Evolutionary conservation across 2,113 vertebrate species (phyloP), one percentile per base, ranked within the genome.

Genomic region (Boulengerochromis microlepis): DNA sequence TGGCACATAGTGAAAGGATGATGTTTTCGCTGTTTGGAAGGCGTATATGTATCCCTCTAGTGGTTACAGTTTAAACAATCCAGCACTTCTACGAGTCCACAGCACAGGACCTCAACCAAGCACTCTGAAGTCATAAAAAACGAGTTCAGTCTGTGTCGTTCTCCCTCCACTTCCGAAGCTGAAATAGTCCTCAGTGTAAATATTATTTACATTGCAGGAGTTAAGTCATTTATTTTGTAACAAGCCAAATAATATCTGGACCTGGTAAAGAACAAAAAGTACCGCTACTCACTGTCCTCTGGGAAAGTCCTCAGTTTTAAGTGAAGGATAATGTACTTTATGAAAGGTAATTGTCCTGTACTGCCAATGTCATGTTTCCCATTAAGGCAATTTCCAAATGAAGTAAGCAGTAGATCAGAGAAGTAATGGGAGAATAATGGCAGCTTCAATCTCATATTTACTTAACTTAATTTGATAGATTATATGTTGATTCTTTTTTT

Each of bases 21-120:
- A 91, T 95, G 94, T 95, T 96, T 95, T 91, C 89, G 64, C 94
- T 93, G 89, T 95, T 94, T 92, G 84, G 94, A 97, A 94, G 96
- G 97, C 96, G 97, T 96, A 95, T 97, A 97, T 97, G 97, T 97
- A 97, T 98, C 98, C 98, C 98, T 98, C 98, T 98, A 97, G 98
- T 95, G 98, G 98, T 95, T 96, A 96, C 91, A 96, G 97, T 97
- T 96, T 91, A 96, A 96, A 96, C 93, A 94, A 94, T 95, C 93
- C 89, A 42, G 91, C 92, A 91, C 84, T 92, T 89, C 86, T 80
- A 91, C 69, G 8, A 89, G 80, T 84, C 85, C 89, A 78, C 87
- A 84, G 15, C 81, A 78, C 85, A 89, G 59, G 74, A 90, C 22
- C 81, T 61, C 2, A 45, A 78, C 24, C 57, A 19, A 29, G 66